Evolutionary conservation across 2,113 vertebrate genomes (phyloP), one percentile per base, ranked within the genome.

Genomic region (Callospermophilus lateralis): DNA sequence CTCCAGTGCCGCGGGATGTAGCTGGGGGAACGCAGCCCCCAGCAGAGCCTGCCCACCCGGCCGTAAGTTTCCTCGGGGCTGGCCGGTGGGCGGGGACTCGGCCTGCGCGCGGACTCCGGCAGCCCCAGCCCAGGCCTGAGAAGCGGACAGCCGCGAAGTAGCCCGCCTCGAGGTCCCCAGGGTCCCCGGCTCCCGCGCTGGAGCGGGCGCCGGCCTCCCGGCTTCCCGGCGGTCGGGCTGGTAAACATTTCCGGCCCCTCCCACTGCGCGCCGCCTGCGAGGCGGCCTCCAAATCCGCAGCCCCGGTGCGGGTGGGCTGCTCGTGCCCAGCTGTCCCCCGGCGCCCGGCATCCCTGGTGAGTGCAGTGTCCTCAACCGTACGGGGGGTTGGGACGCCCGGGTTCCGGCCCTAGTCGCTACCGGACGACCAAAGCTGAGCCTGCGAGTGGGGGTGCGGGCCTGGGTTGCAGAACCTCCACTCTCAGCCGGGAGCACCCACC

Each of bases 1-100:
- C 83, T 84, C 87, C 77, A 28, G 48, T 28, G 84, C 90, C 80
- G 87, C 92, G 96, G 95, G 90, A 97, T 98, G 97, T 97, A 97
- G 97, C 96, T 74, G 8, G 61, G 76, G 80, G 61, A 87, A 88
- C 45, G 90, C 90, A 94, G 93, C 90, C 95, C 94, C 94, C 92
- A 93, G 96, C 95, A 86, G 53, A 94, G 89, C 89, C 96, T 22
- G 51, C 89, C 73, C 12, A 53, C 84, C 95, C 8, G 63, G 94
- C 94, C 11, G 97, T 96, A 74, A 96, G 96, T 97, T 28, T 19
- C 80, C 78, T n/a, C 0, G 26, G 72, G 39, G 42, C 6, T 6
- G 79, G n/a, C 24, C 37, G 45, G 48, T 17, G 81, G 70, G 83
- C 51, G 2, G 53, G 55, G 8, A 1, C 55, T 45, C 55, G 68